Percentiles rank a stretch among this genome's conserved stretches.
These are phyloP conservation scores for Dexiosoma caninum DNA, from an alignment of 2,888 invertebrate species.

Conservation along the genomic window DNA sequence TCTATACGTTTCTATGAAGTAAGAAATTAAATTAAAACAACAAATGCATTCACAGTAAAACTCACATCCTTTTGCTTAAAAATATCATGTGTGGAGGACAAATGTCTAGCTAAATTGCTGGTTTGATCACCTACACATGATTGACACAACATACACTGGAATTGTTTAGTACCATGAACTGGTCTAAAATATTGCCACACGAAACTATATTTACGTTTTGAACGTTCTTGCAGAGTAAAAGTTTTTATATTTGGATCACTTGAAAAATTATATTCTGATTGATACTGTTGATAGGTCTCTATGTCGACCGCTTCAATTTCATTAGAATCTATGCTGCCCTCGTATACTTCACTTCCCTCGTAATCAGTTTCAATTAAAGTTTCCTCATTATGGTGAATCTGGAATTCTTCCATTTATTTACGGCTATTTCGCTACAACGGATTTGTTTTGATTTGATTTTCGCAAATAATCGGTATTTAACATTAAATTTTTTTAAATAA, in stretches of 20 bases:
- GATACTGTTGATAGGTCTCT: constrained; percentile 21
- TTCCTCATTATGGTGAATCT: constrained; percentile 38
- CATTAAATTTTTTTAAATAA: constrained; percentile 40
- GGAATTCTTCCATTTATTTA: constrained; percentile 59
- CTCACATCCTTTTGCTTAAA: constrained; percentile 51
- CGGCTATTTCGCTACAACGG: constrained; percentile 46
- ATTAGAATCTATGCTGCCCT: constrained; percentile 29
- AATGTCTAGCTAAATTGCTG: constrained; percentile 68
- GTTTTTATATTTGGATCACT: background rate
- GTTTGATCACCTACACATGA: constrained; percentile 68
- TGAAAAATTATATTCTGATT: background rate
- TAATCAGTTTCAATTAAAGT: constrained; percentile 56
- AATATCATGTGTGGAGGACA: constrained; percentile 67
- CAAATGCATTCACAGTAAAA: background rate
- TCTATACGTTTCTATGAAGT: constrained; percentile 50
- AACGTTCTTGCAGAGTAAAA: background rate
- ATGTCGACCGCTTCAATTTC: constrained; percentile 43
- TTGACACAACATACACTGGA: constrained; percentile 68
- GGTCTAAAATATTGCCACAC: constrained; percentile 69
- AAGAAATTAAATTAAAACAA: background rate
- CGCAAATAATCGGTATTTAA: constrained; percentile 61
- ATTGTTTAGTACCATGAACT: constrained; percentile 62
- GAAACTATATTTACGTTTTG: constrained; percentile 66
- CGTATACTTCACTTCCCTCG: constrained; percentile 53
- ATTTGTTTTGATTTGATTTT: constrained; percentile 59